These are phyloP conservation scores for Micromussa lordhowensis DNA, from an alignment of 92 coral and sea anemone species.

Conservation along the genomic window DNA sequence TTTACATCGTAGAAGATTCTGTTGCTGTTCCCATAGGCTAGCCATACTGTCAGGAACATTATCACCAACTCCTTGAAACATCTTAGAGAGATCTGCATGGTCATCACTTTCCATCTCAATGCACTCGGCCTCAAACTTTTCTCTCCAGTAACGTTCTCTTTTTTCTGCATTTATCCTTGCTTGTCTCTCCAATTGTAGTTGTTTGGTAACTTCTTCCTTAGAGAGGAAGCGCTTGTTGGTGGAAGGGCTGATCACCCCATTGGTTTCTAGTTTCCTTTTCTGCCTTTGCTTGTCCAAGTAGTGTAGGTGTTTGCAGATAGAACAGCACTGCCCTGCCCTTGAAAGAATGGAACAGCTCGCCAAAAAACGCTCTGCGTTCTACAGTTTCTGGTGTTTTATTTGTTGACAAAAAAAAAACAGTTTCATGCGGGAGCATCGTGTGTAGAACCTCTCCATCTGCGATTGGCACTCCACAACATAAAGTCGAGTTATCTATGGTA, in stretches of 20 bases:
- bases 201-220: slow-evolving; percentile 29
- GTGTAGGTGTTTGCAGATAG: slow-evolving; percentile 29
- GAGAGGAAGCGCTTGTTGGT: slow-evolving; percentile 46
- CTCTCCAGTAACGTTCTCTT: slow-evolving; percentile 31
- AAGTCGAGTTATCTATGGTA: background rate
- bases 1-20: slow-evolving; percentile 24
- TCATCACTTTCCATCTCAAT: slow-evolving; percentile 55
- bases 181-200: slow-evolving; percentile 24
- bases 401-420: slow-evolving; percentile 16
- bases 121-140: slow-evolving; percentile 42
- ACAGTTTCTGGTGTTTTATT: slow-evolving; percentile 21
- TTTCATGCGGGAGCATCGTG: slow-evolving; percentile 21
- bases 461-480: slow-evolving; percentile 25
- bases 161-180: slow-evolving; percentile 42
- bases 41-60: slow-evolving; percentile 51
- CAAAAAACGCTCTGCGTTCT: slow-evolving; percentile 37
- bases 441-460: slow-evolving; percentile 17
- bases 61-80: slow-evolving; percentile 24
- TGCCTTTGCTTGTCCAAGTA: slow-evolving; percentile 6
- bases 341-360: slow-evolving; percentile 26
- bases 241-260: slow-evolving; percentile 10
- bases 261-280: slow-evolving; percentile 34
- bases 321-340: slow-evolving; percentile 23
- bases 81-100: slow-evolving; percentile 45
- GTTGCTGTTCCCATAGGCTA: slow-evolving; percentile 55